These are phyloP conservation scores for Gymnoscopelus braueri DNA, from an alignment of 2,797 vertebrate species.

Conservation along the genomic window DNA sequence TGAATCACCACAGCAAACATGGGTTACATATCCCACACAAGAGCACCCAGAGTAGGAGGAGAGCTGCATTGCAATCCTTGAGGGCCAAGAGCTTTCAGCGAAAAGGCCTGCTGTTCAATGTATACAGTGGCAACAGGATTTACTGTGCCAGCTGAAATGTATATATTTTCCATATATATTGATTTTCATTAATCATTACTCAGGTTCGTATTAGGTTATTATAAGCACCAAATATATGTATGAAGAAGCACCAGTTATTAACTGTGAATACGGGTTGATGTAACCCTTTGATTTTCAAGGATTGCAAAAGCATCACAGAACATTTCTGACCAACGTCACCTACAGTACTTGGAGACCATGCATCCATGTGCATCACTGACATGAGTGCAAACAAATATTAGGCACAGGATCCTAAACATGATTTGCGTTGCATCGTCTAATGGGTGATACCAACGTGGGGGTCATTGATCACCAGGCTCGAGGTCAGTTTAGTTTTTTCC, in stretches of 20 bases:
- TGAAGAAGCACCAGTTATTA: too few species aligned
- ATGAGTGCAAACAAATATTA: neutral
- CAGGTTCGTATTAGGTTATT: too few species aligned
- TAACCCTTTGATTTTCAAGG: neutral
- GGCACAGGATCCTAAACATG: too few species aligned
- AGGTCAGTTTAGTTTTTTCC: neutral
- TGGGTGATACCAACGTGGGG: neutral
- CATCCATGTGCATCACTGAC: neutral
- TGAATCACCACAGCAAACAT: conserved; percentile 78
- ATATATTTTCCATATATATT: too few species aligned
- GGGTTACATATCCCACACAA: conserved; percentile 66
- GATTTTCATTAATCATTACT: too few species aligned
- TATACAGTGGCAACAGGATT: conserved; percentile 11
- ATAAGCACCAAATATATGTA: too few species aligned
- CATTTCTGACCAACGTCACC: too few species aligned
- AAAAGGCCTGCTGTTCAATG: neutral
- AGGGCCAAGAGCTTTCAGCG: neutral
- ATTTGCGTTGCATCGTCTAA: too few species aligned
- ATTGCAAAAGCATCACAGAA: neutral
- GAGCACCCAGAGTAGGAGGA: conserved; percentile 20
- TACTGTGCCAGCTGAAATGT: neutral
- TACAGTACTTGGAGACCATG: neutral
- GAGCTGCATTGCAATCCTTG: conserved; percentile 25
- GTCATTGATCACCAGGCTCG: neutral
- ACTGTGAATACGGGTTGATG: neutral